Base-by-base conservation (phyloP, 2,113 vertebrate genomes). In the Nerophis lumbriciformis region DNA sequence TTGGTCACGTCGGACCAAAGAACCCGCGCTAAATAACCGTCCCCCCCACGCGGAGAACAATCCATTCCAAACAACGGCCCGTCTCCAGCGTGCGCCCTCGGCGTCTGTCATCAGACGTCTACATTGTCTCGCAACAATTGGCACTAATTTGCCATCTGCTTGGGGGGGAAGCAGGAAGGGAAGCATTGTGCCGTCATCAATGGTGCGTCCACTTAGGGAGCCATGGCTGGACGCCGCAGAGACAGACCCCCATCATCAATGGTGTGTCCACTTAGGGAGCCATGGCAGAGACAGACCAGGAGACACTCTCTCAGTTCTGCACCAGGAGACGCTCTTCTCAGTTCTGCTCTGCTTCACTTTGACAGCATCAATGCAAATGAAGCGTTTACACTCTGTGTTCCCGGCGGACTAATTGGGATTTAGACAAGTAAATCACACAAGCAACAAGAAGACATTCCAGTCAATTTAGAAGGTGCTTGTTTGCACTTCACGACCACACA, bases 91-190 rank as follows among this genome's bases (percentile, higher is more conserved):
- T 35, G 38, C 61, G 63, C 64, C 70, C 66, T 21, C 42, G 76
- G 76, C 64, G 77, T 85, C 83, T 84, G 85, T 86, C 87, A 80
- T 86, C 86, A 82, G 84, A 71, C 65, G 44, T 82, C 83, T 63
- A 53, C 84, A 88, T 88, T 88, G 87, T 88, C 88, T 89, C 79
- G 82, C 77, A 87, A 89, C 89, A 90, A 90, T 88, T 76, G 83
- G 70, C 77, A 72, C 83, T 89, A 89, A 90, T 90, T 90, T 89
- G 83, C 90, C 88, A 90, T 90, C 89, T 92, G 89, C 82, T 84
- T 80, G 72, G 59, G 76, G 73, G 79, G n/a, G n/a, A n/a, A 64
- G 70, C 45, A 63, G 68, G 81, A 66, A 80, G 71, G 71, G 68
- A 79, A 75, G 82, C 82, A 85, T 85, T 89, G 87, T 89, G 82